These are phyloP conservation scores for Turdus rufiventris DNA, from an alignment of 2,113 vertebrate species.

Conservation along the genomic window DNA sequence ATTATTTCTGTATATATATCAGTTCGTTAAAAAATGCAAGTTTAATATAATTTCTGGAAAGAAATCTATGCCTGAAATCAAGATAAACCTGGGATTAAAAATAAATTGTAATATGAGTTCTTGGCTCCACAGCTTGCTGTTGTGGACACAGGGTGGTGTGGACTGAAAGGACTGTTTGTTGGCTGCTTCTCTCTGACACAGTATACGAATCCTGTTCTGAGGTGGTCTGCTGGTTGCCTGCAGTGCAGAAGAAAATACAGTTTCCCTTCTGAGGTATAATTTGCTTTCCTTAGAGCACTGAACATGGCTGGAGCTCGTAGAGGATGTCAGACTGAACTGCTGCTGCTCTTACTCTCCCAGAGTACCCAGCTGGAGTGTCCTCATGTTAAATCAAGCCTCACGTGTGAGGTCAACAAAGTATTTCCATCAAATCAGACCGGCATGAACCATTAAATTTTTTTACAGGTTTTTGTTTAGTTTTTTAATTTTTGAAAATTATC, in stretches of 20 bases:
- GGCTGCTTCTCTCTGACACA: not conserved
- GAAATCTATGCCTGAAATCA: not conserved
- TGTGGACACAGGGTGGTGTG: not conserved
- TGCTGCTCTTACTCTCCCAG: not conserved
- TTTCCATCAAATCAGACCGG: not conserved
- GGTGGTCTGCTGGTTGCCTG: conserved; percentile 49
- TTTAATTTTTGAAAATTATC: not conserved
- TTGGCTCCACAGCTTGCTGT: not conserved
- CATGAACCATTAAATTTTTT: not conserved
- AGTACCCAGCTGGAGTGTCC: not conserved
- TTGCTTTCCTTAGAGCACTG: conserved; percentile 26
- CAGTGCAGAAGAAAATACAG: conserved; percentile 15
- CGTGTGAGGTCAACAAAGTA: not conserved
- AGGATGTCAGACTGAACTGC: not conserved
- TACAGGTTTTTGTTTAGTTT: not conserved
- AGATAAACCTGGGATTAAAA: not conserved
- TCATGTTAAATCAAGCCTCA: not conserved
- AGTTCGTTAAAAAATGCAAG: not conserved
- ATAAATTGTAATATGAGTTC: not conserved
- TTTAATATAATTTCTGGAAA: not conserved
- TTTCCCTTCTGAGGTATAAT: conserved; percentile 48
- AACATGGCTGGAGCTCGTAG: not conserved
- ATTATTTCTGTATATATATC: not conserved
- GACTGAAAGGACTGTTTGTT: conserved; percentile 10
- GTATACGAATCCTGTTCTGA: not conserved